Percentiles rank a stretch among this genome's conserved stretches.
phyloP scores from a whole-genome alignment of 2,113 vertebrate species.

The Pollachius pollachius region DNA sequence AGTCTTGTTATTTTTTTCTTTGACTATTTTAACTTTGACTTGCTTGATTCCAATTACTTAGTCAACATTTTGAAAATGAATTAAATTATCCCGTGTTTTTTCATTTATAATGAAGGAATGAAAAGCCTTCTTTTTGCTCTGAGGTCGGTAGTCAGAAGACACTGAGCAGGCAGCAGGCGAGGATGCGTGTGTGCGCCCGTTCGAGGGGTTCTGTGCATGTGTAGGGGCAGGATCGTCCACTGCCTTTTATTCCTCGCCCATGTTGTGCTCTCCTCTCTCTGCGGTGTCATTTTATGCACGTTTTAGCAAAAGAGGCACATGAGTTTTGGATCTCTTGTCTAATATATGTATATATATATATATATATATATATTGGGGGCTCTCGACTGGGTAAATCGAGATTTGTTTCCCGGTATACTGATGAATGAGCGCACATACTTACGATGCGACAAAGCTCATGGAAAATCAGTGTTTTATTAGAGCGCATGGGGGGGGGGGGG shows the following conservation, averaged over 20 bases:
- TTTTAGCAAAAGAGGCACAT: no score
- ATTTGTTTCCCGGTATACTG: no score
- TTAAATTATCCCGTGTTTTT: constrained; percentile 56
- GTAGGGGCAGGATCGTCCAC: neutral
- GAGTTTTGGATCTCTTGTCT: no score
- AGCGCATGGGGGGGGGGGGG: constrained; percentile 24
- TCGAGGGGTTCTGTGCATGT: constrained; percentile 24
- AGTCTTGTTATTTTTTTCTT: constrained; percentile 58
- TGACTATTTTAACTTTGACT: constrained; percentile 1
- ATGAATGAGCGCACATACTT: no score
- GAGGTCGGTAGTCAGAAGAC: constrained; percentile 39
- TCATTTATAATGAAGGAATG: no score
- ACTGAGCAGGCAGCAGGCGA: constrained; percentile 60
- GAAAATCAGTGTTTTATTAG: no score
- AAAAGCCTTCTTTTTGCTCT: no score
- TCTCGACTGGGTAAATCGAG: no score
- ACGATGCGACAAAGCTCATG: no score
- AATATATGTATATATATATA: no score
- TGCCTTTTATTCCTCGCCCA: neutral
- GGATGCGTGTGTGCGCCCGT: constrained; percentile 7
- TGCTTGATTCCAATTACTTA: constrained; percentile 35
- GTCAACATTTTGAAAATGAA: neutral
- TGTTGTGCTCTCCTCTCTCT: neutral
- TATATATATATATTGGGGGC: no score
- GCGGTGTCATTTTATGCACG: neutral